Conservation (phyloP, 2,888 invertebrate genomes). For the Calameuta pallipes region DNA sequence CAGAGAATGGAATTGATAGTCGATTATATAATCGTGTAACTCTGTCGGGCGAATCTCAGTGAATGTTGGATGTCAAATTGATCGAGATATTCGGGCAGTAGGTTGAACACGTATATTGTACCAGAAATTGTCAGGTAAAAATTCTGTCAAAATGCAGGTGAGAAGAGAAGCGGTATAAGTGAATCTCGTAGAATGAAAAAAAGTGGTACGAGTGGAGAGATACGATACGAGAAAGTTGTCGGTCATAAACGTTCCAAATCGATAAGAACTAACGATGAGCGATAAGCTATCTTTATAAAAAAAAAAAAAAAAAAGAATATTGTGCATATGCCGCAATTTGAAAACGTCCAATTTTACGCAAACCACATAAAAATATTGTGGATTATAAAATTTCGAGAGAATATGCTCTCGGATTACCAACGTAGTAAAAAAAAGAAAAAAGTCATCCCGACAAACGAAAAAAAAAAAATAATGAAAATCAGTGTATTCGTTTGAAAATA, state of each 20-base stretch:
- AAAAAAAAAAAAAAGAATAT: background rate
- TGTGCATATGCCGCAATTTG: background rate
- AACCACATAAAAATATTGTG: background rate
- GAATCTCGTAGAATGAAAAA: background rate
- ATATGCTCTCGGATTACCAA: no score
- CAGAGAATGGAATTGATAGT: conserved; percentile 21
- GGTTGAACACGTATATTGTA: background rate
- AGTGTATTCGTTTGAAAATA: conserved; percentile 15
- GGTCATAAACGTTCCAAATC: background rate
- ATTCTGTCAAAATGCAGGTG: background rate
- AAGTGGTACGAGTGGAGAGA: background rate
- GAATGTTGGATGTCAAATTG: background rate
- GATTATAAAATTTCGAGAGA: no score
- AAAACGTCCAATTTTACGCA: background rate
- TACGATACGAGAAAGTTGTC: background rate
- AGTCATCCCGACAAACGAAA: background rate
- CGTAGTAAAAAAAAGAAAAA: conserved; percentile 15
- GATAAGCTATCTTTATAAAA: background rate
- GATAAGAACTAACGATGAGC: background rate
- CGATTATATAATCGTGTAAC: conserved; percentile 18
- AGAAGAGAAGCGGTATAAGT: background rate
- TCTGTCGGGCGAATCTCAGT: background rate
- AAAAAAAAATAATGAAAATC: background rate
- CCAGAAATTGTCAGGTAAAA: background rate
- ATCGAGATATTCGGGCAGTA: background rate